These are phyloP conservation scores for Sinonovacula constricta DNA, from an alignment of 1,140 invertebrate species.

Conservation along the genomic window DNA sequence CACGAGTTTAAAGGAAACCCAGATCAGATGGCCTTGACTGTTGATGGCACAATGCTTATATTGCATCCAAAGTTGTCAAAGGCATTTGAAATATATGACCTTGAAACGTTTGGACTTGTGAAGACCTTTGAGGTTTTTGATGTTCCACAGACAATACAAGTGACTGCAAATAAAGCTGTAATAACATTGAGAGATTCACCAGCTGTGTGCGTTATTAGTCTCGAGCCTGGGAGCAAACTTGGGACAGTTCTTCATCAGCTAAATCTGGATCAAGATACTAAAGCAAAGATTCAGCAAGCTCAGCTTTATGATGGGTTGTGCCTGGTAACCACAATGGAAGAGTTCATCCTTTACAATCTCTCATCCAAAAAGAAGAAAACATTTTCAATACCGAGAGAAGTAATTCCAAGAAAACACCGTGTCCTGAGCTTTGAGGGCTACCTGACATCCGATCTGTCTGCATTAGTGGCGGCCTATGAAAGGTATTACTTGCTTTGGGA, in stretches of 20 bases:
- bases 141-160: too few relatives aligned
- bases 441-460: slow-evolving; percentile 40
- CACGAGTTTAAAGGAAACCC: slow-evolving; percentile 52
- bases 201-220: slow-evolving; percentile 33
- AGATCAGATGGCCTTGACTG: slow-evolving; percentile 44
- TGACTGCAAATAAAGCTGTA: slow-evolving; percentile 6
- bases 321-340: slow-evolving; percentile 45
- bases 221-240: slow-evolving; percentile 41
- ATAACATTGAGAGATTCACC: slow-evolving; percentile 41
- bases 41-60: slow-evolving; percentile 42
- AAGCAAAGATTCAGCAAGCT: slow-evolving; percentile 28
- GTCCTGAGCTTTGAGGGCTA: slow-evolving; percentile 51
- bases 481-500: slow-evolving; percentile 52
- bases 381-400: slow-evolving; percentile 47
- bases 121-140: too few relatives aligned
- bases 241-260: slow-evolving; percentile 43
- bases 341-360: slow-evolving; percentile 54
- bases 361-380: slow-evolving; percentile 45
- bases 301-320: slow-evolving; percentile 28
- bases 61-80: slow-evolving; percentile 53
- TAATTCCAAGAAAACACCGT: slow-evolving; percentile 45
- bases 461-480: slow-evolving; percentile 60
- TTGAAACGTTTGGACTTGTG: slow-evolving; percentile 41
- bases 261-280: slow-evolving; percentile 5
- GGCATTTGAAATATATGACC: slow-evolving; percentile 42